Evolutionary conservation across 2,113 vertebrate genomes (phyloP), one percentile per base, ranked within the genome.

Genomic region (Python bivittatus): DNA sequence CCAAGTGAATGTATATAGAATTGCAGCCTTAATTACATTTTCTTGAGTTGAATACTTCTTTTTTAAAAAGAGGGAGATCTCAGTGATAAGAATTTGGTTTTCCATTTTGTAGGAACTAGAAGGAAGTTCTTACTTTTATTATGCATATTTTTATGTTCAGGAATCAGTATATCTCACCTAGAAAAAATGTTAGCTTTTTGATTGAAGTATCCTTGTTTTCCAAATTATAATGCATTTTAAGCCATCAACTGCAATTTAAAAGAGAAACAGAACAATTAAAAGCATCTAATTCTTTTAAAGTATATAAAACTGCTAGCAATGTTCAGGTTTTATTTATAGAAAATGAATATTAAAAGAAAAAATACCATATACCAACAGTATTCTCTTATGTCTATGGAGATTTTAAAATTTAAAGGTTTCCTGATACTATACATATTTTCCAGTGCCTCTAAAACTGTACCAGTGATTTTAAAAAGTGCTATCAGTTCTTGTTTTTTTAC

Each of bases 401-500:
- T 84, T 88, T 53, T 84, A 89, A 89, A 88, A 38, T 38, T n/a
- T 52, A 84, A 52, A 88, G 25, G 68, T 88, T 79, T 84, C 38
- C 53, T 38, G 60, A 88, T 29, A 60, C 4, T 84, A 44, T 52
- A 53, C 3, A 89, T 92, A 6, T 64, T 92, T 58, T 53, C 54
- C 42, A 13, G 23, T 53, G 13, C 11, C n/a, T 61, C 27, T 61
- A 61, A 92, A 84, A 84, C 57, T 9, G 38, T 29, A 29, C 7
- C 42, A 42, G n/a, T 92, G n/a, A 22, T 88, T 84, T 60, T 89
- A 88, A 88, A 88, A 83, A 88, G 11, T 60, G 42, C 27, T 84
- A 29, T 53, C 11, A 72, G 33, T 8, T 57, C 53, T 90, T 33
- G 5, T 42, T 90, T 48, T 91, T 20, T 15, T 54, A 79, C 38